These are phyloP conservation scores for Rhagoletis zephyria DNA, from an alignment of 1,140 invertebrate species.

Conservation along the genomic window DNA sequence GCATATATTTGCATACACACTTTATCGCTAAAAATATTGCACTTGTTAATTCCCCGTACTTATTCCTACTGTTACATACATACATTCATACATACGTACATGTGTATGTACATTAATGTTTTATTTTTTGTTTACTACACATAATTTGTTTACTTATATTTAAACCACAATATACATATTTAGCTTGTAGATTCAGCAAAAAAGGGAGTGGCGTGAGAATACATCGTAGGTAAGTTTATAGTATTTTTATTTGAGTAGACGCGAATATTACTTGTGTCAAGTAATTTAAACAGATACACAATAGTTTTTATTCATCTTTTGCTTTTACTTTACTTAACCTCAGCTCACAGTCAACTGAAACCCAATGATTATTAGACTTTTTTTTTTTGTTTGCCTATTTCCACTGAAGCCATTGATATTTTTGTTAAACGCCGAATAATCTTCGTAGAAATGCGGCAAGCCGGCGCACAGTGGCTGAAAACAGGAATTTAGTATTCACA, in stretches of 20 bases:
- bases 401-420: background rate
- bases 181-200: background rate
- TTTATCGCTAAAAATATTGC: slow-evolving; percentile 35
- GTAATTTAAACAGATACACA: background rate
- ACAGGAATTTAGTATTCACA: background rate
- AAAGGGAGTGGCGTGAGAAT: slow-evolving; percentile 23
- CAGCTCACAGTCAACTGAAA: background rate
- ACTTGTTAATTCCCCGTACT: slow-evolving; percentile 19
- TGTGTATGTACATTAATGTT: background rate
- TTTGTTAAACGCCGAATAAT: background rate
- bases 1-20: background rate
- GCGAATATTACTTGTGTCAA: too few species aligned
- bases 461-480: background rate
- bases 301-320: background rate
- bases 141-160: background rate
- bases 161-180: background rate
- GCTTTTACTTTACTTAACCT: background rate
- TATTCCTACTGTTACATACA: background rate
- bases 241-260: background rate
- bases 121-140: too few species aligned
- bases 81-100: background rate
- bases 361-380: too few species aligned
- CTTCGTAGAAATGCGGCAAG: background rate
- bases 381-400: too few species aligned
- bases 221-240: background rate